A percentile compares a stretch with the other conserved stretches of the same genome.
These are phyloP conservation scores for Brachionus rubens DNA, from an alignment of 1,140 invertebrate species.

Conservation along the genomic window DNA sequence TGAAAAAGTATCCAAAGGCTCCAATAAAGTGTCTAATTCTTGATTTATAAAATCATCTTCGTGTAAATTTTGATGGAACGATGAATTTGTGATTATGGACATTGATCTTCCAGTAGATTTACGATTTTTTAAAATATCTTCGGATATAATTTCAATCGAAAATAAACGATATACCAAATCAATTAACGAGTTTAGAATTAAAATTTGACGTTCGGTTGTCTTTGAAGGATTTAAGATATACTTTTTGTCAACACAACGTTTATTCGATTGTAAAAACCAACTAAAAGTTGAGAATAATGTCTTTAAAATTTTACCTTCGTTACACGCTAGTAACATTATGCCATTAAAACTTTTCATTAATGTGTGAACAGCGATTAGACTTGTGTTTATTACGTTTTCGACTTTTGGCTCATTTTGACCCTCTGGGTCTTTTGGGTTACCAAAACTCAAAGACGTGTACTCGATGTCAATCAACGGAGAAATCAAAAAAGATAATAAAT, in stretches of 20 bases:
- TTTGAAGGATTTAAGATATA: neutral
- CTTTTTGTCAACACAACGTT: neutral
- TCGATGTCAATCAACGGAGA: neutral
- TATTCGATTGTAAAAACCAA: neutral
- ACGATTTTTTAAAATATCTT: neutral
- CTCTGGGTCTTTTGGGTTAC: neutral
- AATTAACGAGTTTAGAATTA: conserved; percentile 15
- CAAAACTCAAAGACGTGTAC: neutral
- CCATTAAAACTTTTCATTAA: conserved; percentile 29
- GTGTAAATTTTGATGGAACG: neutral
- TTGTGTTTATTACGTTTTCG: neutral
- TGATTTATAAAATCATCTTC: conserved; percentile 17
- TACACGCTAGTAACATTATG: neutral
- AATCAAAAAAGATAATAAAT: neutral
- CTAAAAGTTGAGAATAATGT: neutral
- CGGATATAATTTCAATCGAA: neutral
- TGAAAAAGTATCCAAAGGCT: neutral
- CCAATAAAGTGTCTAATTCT: conserved; percentile 6
- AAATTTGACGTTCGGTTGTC: neutral
- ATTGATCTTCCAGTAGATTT: neutral
- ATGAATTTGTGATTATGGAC: neutral
- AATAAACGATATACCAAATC: neutral
- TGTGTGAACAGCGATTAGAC: neutral
- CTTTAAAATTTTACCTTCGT: conserved; percentile 20
- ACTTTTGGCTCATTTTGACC: neutral